These are phyloP conservation scores for Phrynocephalus guinanensis DNA, from an alignment of 2,797 vertebrate species.

Conservation along the genomic window DNA sequence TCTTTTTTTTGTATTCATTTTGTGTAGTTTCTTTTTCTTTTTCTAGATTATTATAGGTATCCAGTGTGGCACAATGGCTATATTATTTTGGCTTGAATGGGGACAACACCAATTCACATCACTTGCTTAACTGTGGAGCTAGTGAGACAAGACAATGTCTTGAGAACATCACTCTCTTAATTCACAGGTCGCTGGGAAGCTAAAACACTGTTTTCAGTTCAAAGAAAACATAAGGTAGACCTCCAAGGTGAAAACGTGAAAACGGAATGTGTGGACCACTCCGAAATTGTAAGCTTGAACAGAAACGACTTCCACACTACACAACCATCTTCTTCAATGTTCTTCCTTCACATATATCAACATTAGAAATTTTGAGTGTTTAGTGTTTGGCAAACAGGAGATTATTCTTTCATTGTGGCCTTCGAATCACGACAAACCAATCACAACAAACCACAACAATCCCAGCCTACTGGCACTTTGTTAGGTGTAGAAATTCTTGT, in stretches of 20 bases:
- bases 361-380: not conserved
- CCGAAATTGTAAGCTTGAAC: not conserved
- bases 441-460: not conserved
- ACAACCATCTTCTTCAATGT: not conserved
- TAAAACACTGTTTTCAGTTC: not conserved
- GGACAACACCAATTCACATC: not conserved
- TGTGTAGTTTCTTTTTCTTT: too few relatives aligned
- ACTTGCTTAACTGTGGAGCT: not conserved
- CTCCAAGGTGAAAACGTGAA: not conserved
- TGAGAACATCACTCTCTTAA: not conserved
- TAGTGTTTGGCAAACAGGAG: not conserved
- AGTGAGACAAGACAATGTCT: not conserved
- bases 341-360: not conserved
- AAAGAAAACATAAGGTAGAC: not conserved
- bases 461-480: not conserved
- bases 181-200: not conserved
- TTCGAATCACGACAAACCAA: not conserved
- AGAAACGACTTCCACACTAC: not conserved
- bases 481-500: not conserved
- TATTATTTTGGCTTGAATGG: not conserved
- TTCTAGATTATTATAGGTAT: too few relatives aligned
- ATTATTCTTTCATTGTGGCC: not conserved
- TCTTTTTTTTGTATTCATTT: not conserved
- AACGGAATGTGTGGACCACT: not conserved
- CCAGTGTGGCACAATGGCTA: too few relatives aligned